Conservation (phyloP, 2,113 vertebrate genomes). For the Regulus satrapa region DNA sequence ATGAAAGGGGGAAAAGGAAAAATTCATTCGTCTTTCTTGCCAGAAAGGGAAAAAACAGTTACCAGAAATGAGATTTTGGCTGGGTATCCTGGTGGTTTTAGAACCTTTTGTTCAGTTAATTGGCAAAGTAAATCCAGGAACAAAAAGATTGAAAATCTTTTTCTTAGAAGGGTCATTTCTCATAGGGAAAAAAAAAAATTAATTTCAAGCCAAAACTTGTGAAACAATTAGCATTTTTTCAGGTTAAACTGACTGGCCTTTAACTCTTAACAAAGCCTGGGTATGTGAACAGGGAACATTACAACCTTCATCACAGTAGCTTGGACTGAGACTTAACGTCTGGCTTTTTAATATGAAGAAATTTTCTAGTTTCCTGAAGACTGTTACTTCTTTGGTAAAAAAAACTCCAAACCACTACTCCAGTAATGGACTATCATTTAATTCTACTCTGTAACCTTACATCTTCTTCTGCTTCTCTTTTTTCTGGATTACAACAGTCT, state of each 20-base stretch:
- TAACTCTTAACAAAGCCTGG: background rate
- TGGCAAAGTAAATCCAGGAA: background rate
- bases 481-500: background rate
- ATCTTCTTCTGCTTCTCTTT: background rate
- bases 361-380: background rate
- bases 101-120: background rate
- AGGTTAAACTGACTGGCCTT: background rate
- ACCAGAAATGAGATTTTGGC: background rate
- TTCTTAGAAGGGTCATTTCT: background rate
- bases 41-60: background rate
- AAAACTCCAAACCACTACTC: fast-evolving
- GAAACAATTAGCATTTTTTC: background rate
- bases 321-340: background rate
- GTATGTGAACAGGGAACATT: background rate
- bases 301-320: background rate
- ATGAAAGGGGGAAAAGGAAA: background rate
- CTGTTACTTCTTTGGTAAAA: background rate
- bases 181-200: background rate
- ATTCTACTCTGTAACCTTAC: background rate
- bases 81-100: background rate
- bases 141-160: background rate
- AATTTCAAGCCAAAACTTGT: background rate
- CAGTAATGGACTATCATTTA: background rate
- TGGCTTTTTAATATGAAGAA: background rate
- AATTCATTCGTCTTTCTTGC: background rate